A percentile compares a stretch with the other conserved stretches of the same genome.
These are phyloP conservation scores for Diachrysia chrysitis DNA, from an alignment of 2,888 invertebrate species.

Conservation along the genomic window DNA sequence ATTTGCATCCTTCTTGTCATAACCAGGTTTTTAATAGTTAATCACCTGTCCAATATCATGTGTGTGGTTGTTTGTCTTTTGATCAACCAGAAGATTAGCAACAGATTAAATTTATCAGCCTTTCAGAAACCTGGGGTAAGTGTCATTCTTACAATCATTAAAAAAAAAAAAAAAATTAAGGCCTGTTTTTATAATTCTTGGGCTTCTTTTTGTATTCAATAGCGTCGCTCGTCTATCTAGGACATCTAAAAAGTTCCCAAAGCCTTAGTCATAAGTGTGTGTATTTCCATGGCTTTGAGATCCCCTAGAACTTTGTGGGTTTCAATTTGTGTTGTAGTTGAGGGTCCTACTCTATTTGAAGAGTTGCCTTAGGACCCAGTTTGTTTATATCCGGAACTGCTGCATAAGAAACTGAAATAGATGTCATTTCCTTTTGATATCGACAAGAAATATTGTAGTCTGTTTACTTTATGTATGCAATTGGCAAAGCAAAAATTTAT, in stretches of 20 bases:
- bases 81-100: too few relatives aligned
- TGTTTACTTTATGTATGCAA: background rate
- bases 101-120: too few relatives aligned
- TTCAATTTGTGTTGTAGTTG: slow-evolving; percentile 39
- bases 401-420: background rate
- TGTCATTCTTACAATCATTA: too few relatives aligned
- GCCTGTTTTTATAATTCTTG: too few relatives aligned
- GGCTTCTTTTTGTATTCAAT: background rate
- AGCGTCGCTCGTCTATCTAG: background rate
- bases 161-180: too few relatives aligned
- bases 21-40: too few relatives aligned
- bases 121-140: too few relatives aligned
- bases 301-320: slow-evolving; percentile 29
- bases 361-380: slow-evolving; percentile 28
- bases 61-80: too few relatives aligned
- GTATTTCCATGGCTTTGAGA: slow-evolving; percentile 44
- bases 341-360: slow-evolving; percentile 42
- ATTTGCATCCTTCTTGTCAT: too few relatives aligned
- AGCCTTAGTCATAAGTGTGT: slow-evolving; percentile 31
- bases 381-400: slow-evolving; percentile 43
- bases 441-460: slow-evolving; percentile 6
- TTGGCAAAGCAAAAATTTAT: background rate
- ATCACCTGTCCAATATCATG: too few relatives aligned
- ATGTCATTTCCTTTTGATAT: slow-evolving; percentile 20
- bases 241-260: slow-evolving; percentile 7